These are phyloP conservation scores for Proterorhinus semilunaris DNA, from an alignment of 2,113 vertebrate species.

Conservation along the genomic window DNA sequence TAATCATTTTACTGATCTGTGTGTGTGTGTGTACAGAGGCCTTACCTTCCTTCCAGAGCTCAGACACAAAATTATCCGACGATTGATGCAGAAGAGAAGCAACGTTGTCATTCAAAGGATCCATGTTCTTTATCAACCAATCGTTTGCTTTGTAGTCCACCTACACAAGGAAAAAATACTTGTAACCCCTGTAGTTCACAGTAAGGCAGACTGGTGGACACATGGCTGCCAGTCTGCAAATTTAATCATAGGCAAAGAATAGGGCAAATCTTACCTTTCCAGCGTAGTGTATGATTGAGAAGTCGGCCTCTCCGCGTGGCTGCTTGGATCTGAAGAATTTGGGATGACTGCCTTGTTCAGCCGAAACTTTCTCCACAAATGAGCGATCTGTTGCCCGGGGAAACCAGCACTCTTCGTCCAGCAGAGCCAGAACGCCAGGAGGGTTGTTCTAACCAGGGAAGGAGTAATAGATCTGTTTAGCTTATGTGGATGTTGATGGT, in stretches of 20 bases:
- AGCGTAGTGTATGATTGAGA: slow-evolving; percentile 89
- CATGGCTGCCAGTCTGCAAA: too few relatives aligned
- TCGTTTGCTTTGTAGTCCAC: slow-evolving; percentile 89
- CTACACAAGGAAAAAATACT: slow-evolving; percentile 52
- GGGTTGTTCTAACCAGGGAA: slow-evolving; percentile 76
- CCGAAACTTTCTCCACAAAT: slow-evolving; percentile 87
- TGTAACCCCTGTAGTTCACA: too few relatives aligned
- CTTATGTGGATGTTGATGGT: too few relatives aligned
- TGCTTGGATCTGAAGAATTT: slow-evolving; percentile 87
- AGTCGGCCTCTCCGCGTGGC: slow-evolving; percentile 85
- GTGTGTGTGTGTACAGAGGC: background rate
- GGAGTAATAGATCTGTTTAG: background rate
- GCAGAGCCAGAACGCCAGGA: slow-evolving; percentile 85
- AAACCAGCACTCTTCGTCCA: slow-evolving; percentile 95
- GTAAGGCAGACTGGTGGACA: too few relatives aligned
- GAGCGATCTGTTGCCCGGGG: slow-evolving; percentile 89
- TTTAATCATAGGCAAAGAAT: background rate
- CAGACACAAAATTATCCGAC: slow-evolving; percentile 85
- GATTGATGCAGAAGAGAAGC: slow-evolving; percentile 88
- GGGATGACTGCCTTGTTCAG: slow-evolving; percentile 84
- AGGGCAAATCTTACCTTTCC: slow-evolving; percentile 78
- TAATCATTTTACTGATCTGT: too few relatives aligned
- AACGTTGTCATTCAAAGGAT: slow-evolving; percentile 88
- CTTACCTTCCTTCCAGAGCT: slow-evolving; percentile 94
- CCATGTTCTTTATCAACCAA: slow-evolving; percentile 94